phyloP scores from a whole-genome alignment of 2,888 invertebrate genomes.

The Megalurothrips usitatus region DNA sequence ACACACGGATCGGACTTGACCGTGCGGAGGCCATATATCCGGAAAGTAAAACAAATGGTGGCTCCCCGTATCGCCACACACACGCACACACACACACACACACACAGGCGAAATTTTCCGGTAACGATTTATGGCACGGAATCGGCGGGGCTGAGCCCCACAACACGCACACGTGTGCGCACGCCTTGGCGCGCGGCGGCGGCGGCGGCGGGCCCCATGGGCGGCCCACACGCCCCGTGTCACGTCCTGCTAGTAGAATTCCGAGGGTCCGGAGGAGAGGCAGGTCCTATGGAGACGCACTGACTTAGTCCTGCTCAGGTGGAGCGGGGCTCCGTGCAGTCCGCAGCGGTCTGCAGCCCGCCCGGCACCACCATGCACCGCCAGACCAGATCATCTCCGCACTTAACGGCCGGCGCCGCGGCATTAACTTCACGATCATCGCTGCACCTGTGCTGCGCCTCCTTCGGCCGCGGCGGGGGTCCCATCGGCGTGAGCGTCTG shows the following conservation, averaged over 20 bases:
- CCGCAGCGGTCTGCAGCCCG: no score
- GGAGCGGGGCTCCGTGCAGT: no score
- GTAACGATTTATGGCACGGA: neutral
- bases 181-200: no score
- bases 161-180: neutral
- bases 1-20: neutral
- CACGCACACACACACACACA: neutral
- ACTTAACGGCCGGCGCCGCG: neutral
- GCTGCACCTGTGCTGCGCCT: neutral
- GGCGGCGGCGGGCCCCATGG: no score
- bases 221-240: no score
- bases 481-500: no score
- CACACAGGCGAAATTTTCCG: neutral
- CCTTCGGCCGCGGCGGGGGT: neutral
- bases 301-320: no score
- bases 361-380: neutral
- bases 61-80: conserved; percentile 6
- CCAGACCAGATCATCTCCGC: neutral
- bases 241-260: no score
- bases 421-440: conserved; percentile 5
- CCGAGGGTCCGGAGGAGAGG: no score
- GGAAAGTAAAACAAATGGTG: conserved; percentile 25
- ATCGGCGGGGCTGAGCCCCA: neutral
- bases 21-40: conserved; percentile 24
- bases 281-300: no score